Base-by-base conservation (phyloP, 2,797 vertebrate genomes). In the Poeciliopsis paucimaculata region DNA sequence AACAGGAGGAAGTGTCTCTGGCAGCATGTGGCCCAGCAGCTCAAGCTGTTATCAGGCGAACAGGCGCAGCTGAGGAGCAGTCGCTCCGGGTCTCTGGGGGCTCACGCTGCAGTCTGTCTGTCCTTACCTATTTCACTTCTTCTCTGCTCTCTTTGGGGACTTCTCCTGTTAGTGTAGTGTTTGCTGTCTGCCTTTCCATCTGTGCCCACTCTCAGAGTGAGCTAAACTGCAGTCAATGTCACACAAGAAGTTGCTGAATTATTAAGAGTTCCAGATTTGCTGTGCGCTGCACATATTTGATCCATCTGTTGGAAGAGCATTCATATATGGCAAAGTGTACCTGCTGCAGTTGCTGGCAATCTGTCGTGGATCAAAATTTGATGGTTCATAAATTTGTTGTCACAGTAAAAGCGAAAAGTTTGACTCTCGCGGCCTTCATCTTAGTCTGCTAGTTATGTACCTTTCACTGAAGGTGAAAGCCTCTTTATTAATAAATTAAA, bases 211-310 rank as follows among this genome's bases (percentile, higher is more conserved):
- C 94, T 94, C 90, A 93, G 93, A 90, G 94, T 83, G 91, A 95
- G 94, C 87, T 94, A 94, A 96, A 96, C 95, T 95, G 91, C 94
- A 95, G 92, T 94, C 93, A 91, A 90, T 95, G 95, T 96, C 95
- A 96, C 94, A 94, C 88, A 92, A 94, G 91, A 95, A 95, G 94
- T 95, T 95, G 95, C 94, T 98, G 97, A 98, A 98, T 98, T 98
- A 98, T 98, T 97, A 97, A 97, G 97, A 96, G 96, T 97, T 97
- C 96, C 97, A 97, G 97, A 97, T 98, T 97, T 98, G 94, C 97
- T 96, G 96, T 95, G 96, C 96, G 93, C 96, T 94, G 96, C 97
- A 97, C 97, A 97, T 97, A 97, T 98, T 97, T 96, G 94, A 96
- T 97, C 98, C 98, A 99, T 98, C 97, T 99, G 97, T 97, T 96